Percentiles rank a stretch among this genome's conserved stretches.
Evolutionary conservation across 2,113 vertebrate genomes (phyloP).

Genomic region (Balaeniceps rex): DNA sequence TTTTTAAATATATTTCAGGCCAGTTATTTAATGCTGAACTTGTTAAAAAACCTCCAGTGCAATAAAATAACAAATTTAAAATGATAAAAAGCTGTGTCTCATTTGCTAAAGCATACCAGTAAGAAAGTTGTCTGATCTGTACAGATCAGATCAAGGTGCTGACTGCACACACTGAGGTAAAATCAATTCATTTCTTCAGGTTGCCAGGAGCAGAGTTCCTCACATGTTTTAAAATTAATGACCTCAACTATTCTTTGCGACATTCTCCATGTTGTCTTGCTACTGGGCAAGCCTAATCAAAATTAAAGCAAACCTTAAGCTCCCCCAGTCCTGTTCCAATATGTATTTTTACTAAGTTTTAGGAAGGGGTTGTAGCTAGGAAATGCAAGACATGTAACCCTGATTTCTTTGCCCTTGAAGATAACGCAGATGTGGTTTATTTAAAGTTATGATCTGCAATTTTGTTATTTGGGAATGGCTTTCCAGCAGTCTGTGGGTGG

Average conservation of each 20-base stretch:
- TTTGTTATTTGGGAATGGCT: constrained; percentile 15
- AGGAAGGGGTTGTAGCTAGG: neutral
- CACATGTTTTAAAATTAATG: neutral
- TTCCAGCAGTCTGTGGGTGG: constrained; percentile 5
- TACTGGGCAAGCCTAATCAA: neutral
- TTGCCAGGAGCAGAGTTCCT: neutral
- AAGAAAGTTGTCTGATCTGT: neutral
- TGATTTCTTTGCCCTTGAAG: constrained; percentile 3
- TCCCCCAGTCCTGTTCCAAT: neutral
- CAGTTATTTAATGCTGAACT: neutral
- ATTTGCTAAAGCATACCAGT: neutral
- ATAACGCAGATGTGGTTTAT: constrained; percentile 31
- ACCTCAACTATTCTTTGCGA: neutral
- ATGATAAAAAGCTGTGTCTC: neutral
- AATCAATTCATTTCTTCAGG: neutral
- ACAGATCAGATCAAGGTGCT: neutral
- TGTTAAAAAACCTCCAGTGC: neutral
- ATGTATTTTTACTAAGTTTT: constrained; percentile 7
- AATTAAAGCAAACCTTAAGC: neutral
- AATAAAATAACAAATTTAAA: neutral
- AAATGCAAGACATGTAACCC: neutral
- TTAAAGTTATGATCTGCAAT: constrained; percentile 42
- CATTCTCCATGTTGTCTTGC: neutral
- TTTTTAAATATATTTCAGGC: neutral
- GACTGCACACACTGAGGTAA: neutral